Base-by-base conservation (phyloP, 2,797 vertebrate species). In the Anguilla megastoma region DNA sequence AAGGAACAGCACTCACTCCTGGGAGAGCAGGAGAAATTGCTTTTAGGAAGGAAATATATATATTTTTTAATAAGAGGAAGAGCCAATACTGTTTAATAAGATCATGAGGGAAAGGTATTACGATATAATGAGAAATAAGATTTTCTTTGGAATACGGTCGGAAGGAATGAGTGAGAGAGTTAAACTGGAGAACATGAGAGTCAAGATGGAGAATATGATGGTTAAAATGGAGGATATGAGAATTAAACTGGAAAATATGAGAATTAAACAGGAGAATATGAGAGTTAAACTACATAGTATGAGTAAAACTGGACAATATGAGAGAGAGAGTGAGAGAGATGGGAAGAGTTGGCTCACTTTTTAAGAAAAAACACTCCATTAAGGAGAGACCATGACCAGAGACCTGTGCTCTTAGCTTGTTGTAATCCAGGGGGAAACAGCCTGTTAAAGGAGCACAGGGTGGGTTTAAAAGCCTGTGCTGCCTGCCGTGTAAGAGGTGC, bases 401-500 rank as follows among this genome's bases (percentile, higher is more conserved):
- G 90, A 91, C 88, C 45, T 3, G 54, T 8, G 89, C 91, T 93
- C 92, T 92, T 84, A 91, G 92, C 85, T 90, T 91, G 93, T 92
- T 91, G 54, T n/a, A 45, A 79, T n/a, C 6, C 21, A 91, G 89
- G 84, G 89, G 60, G 90, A 30, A 69, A 83, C 85, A 89, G 90
- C 90, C 89, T 86, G 90, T 10, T 0, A 74, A 63, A 83, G 74
- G 36, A 7, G 85, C 36, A 45, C 30, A n/a, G 87, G 69, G 60
- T 48, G 86, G 86, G 80, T 92, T 94, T 95, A 94, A 94, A 95
- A 95, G 93, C 91, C 88, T 7, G 86, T 84, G 90, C 45, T 87
- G 88, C 89, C 87, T 85, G 80, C 87, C 76, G 92, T 87, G 91
- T 87, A 87, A 88, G 91, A 94, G 91, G 92, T 92, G 91, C 92